phyloP scores from a whole-genome alignment of 1,140 invertebrate genomes.

The Apis florea region DNA sequence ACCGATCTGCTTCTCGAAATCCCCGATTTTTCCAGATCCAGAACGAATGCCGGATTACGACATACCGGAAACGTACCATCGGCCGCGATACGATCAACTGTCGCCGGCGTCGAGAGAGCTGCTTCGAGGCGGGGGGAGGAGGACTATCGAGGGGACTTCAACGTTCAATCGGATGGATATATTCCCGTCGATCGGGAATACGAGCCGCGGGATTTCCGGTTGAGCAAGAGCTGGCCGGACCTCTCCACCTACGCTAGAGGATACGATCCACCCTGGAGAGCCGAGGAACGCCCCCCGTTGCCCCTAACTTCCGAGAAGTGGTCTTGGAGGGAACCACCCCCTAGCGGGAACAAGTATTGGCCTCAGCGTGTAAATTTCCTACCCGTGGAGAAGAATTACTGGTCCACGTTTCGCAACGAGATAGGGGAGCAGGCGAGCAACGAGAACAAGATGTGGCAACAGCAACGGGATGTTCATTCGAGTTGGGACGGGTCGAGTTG shows the following conservation, averaged over 20 bases:
- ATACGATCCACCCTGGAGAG: slow-evolving; percentile 38
- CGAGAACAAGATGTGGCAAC: slow-evolving; percentile 12
- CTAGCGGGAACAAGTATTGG: slow-evolving; percentile 58
- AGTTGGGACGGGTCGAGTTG: slow-evolving; percentile 11
- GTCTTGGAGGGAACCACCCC: slow-evolving; percentile 57
- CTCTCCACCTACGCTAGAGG: slow-evolving; percentile 9
- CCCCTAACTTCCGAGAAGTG: slow-evolving; percentile 50
- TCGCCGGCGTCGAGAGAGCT: slow-evolving; percentile 9
- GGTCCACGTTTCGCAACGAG: slow-evolving; percentile 51
- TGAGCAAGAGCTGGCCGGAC: slow-evolving; percentile 51
- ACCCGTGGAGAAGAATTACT: slow-evolving; percentile 62
- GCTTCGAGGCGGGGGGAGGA: slow-evolving; percentile 14
- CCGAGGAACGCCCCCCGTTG: slow-evolving; percentile 23
- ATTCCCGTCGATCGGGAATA: slow-evolving; percentile 46
- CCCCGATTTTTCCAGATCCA: background rate
- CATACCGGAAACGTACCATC: slow-evolving; percentile 25
- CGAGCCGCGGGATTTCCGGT: slow-evolving; percentile 48
- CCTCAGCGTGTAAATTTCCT: slow-evolving; percentile 52
- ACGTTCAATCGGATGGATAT: slow-evolving; percentile 28
- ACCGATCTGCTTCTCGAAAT: background rate
- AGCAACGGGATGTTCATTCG: background rate
- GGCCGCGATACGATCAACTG: slow-evolving; percentile 9
- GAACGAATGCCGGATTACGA: slow-evolving; percentile 25
- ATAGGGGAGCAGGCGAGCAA: slow-evolving; percentile 7
- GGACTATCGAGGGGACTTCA: slow-evolving; percentile 40